Conservation (phyloP, 2,113 vertebrate genomes). For the Rhea americana region DNA sequence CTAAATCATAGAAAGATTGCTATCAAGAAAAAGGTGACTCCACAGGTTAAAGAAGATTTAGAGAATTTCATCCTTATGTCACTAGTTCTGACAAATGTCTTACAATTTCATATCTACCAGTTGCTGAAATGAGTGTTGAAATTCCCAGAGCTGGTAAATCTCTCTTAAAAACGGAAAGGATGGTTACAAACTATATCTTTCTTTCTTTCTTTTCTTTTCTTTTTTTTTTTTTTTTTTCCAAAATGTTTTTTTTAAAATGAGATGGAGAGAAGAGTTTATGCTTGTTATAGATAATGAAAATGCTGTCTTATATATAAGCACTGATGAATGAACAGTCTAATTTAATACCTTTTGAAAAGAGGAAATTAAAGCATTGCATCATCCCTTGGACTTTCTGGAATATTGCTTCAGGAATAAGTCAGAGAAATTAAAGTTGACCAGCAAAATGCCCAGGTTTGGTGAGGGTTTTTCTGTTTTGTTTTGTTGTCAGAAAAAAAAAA, state of each 20-base stretch:
- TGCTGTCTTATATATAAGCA: not conserved
- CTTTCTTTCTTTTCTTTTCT: not conserved
- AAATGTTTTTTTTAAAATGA: not conserved
- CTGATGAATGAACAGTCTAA: not conserved
- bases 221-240: not conserved
- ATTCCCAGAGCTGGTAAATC: not conserved
- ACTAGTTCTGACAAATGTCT: slow-evolving; percentile 23
- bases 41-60: slow-evolving; percentile 38
- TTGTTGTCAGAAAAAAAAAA: rapidly evolving
- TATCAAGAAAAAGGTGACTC: slow-evolving; percentile 12
- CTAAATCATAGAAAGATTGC: not conserved
- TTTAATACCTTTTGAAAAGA: not conserved
- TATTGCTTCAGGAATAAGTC: not conserved
- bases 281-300: not conserved
- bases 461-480: not conserved
- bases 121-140: not conserved
- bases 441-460: not conserved
- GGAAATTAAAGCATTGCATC: not conserved
- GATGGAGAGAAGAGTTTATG: not conserved
- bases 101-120: not conserved
- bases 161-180: not conserved
- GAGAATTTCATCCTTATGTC: slow-evolving; percentile 11
- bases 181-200: not conserved
- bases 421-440: not conserved
- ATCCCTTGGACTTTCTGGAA: not conserved